These are phyloP conservation scores for Axinella damicornis DNA, from an alignment of 37 sponge, comb jelly and placozoan genomes.

Conservation along the genomic window DNA sequence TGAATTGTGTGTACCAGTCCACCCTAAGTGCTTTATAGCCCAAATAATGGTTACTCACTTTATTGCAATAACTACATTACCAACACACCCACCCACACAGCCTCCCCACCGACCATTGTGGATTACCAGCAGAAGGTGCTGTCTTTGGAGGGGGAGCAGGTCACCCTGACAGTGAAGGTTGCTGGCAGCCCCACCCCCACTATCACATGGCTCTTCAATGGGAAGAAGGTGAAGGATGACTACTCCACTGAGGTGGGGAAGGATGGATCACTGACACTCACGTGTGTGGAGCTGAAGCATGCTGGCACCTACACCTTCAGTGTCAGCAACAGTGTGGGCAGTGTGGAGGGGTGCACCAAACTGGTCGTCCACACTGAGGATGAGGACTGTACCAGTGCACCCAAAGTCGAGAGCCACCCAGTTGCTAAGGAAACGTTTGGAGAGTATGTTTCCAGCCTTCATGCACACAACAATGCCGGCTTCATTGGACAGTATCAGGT, in stretches of 20 bases:
- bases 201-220: slow-evolving; percentile 35
- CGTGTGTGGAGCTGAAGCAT: background rate
- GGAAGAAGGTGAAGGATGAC: slow-evolving; percentile 21
- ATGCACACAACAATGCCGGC: slow-evolving; percentile 10
- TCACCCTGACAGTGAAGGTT: slow-evolving; percentile 20
- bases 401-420: background rate
- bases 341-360: slow-evolving; percentile 41
- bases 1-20: no score
- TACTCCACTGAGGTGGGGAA: background rate
- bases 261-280: slow-evolving; percentile 18
- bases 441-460: slow-evolving; percentile 21
- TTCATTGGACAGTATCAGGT: slow-evolving; percentile 42
- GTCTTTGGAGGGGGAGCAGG: slow-evolving; percentile 29
- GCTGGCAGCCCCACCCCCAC: slow-evolving; percentile 31
- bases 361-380: slow-evolving; percentile 25
- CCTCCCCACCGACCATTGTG: background rate
- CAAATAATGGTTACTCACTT: no score
- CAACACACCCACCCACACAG: background rate
- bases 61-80: background rate
- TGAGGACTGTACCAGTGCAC: no score
- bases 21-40: no score
- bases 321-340: slow-evolving; percentile 35
- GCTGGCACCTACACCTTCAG: slow-evolving; percentile 42
- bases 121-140: slow-evolving; percentile 12
- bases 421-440: slow-evolving; percentile 27